Conservation (phyloP, 2,888 invertebrate genomes). For the Hetaerina titia region DNA sequence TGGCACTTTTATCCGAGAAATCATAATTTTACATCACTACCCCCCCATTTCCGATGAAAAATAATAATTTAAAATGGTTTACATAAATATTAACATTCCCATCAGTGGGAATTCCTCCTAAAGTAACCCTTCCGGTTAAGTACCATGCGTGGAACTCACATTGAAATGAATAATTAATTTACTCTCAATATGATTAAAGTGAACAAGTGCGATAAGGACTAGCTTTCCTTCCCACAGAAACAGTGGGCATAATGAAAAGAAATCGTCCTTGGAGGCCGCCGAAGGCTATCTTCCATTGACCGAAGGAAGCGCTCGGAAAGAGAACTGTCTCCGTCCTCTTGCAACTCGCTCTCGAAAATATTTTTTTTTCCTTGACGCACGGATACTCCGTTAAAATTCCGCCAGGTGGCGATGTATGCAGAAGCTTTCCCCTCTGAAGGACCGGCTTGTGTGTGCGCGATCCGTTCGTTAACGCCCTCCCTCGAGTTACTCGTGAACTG, state of each 20-base stretch:
- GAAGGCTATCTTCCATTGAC: constrained; percentile 9
- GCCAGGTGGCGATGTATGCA: neutral
- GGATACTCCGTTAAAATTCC: neutral
- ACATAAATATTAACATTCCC: no score
- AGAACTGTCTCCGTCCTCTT: neutral
- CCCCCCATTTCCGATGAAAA: no score
- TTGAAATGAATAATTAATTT: neutral
- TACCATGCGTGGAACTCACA: neutral
- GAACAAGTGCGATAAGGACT: neutral
- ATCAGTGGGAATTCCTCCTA: neutral
- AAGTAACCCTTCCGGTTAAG: neutral
- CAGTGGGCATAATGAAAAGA: neutral
- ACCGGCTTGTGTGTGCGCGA: neutral
- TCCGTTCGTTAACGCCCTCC: neutral
- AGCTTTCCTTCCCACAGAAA: neutral
- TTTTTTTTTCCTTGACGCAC: neutral
- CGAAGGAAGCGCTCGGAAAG: neutral
- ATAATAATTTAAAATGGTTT: no score
- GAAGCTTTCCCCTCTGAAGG: neutral
- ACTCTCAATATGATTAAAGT: neutral
- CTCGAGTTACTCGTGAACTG: neutral
- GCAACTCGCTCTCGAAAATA: neutral
- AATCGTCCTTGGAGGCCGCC: neutral
- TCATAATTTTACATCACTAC: no score
- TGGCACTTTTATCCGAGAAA: no score